Percentiles rank a stretch among this genome's conserved stretches.
Conservation (phyloP, 2,888 invertebrate species). For the Choristoneura rosaceana region DNA sequence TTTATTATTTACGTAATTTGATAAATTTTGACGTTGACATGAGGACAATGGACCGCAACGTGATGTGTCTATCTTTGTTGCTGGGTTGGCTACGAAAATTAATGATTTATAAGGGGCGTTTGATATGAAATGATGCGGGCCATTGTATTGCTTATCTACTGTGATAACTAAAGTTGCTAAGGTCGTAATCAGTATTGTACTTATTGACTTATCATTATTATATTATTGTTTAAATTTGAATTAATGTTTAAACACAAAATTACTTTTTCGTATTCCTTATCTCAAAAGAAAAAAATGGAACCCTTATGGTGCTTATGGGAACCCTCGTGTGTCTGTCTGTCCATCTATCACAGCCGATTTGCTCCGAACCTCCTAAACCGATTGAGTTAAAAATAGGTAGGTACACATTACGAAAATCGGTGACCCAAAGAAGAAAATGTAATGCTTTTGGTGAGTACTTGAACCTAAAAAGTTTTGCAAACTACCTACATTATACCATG, state of each 20-base stretch:
- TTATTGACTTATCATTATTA: slow-evolving; percentile 7
- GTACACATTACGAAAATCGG: no score
- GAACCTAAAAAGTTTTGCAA: no score
- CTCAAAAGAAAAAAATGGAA: no score
- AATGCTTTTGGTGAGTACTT: no score
- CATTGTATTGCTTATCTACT: slow-evolving; percentile 22
- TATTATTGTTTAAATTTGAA: not conserved
- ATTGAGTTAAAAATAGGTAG: no score
- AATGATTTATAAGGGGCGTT: slow-evolving; percentile 9
- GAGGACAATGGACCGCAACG: slow-evolving; percentile 1
- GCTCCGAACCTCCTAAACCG: no score
- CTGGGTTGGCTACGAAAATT: not conserved
- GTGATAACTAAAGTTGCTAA: slow-evolving; percentile 22
- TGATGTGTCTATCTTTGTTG: slow-evolving; percentile 18
- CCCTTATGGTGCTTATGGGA: no score
- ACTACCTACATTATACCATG: no score
- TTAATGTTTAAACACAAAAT: no score
- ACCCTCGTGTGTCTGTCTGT: no score
- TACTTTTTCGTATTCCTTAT: not conserved
- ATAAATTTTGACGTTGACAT: slow-evolving; percentile 16
- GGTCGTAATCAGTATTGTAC: slow-evolving; percentile 15
- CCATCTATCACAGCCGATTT: no score
- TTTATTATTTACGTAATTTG: slow-evolving; percentile 28
- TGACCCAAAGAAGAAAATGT: no score
- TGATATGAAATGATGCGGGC: slow-evolving; percentile 10